phyloP scores from a whole-genome alignment of 1,140 invertebrate genomes.

The Heterodera schachtii region DNA sequence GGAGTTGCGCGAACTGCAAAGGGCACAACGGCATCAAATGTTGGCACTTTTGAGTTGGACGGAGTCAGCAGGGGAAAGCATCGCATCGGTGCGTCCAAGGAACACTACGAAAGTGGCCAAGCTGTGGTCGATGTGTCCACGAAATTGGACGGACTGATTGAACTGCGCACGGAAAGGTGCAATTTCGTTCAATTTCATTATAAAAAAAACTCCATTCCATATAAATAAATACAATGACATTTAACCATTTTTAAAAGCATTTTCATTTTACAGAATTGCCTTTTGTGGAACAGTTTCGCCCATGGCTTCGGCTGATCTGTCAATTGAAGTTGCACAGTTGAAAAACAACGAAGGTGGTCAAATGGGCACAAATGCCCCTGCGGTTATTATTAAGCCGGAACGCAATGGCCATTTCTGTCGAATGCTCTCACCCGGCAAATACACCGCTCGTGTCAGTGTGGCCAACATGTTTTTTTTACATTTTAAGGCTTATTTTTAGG shows the following conservation, averaged over 20 bases:
- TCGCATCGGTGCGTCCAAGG: neutral
- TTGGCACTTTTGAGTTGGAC: conserved; percentile 9
- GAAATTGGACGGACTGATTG: conserved; percentile 8
- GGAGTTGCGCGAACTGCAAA: neutral
- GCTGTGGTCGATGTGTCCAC: conserved; percentile 10
- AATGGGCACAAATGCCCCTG: neutral
- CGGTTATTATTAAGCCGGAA: neutral
- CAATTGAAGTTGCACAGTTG: conserved; percentile 9
- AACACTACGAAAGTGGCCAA: conserved; percentile 30
- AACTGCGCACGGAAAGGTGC: neutral
- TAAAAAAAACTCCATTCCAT: too few relatives aligned
- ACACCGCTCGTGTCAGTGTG: neutral
- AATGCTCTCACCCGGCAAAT: conserved; percentile 28
- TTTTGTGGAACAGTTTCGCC: conserved; percentile 35
- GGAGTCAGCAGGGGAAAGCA: neutral
- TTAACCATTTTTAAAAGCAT: too few relatives aligned
- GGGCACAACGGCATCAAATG: neutral
- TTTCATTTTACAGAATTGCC: conserved; percentile 16
- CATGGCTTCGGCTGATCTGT: neutral
- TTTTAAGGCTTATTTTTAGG: too few relatives aligned
- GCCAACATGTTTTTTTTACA: neutral
- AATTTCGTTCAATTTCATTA: conserved; percentile 15
- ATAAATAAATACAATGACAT: too few relatives aligned
- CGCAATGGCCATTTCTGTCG: conserved; percentile 21
- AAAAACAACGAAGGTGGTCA: conserved; percentile 9